These are phyloP conservation scores for Formicarius rufipectus DNA, from an alignment of 2,113 vertebrate genomes.

Conservation along the genomic window DNA sequence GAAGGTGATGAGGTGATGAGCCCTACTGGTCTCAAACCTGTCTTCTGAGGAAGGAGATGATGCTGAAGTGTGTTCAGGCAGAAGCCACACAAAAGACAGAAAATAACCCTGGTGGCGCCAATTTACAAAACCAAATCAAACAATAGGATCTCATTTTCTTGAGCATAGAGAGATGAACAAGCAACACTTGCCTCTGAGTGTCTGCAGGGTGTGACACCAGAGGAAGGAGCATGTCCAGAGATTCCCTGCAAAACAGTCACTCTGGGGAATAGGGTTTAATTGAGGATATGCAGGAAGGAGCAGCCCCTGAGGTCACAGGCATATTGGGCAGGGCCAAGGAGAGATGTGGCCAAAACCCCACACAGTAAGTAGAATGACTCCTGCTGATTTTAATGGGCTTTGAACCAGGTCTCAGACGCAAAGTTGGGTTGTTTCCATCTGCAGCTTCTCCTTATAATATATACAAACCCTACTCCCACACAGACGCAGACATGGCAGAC, in stretches of 20 bases:
- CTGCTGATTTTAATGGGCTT: neutral
- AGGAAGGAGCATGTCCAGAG: neutral
- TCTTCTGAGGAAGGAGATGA: neutral
- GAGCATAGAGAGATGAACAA: neutral
- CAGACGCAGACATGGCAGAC: fast-evolving
- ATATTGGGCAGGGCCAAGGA: neutral
- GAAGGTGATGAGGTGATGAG: neutral
- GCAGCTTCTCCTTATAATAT: neutral
- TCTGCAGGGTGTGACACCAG: neutral
- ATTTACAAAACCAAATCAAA: neutral
- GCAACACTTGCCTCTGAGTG: neutral
- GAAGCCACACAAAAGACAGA: neutral
- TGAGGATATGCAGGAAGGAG: neutral
- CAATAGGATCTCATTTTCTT: neutral
- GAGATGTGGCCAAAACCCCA: neutral
- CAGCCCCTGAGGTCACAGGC: neutral
- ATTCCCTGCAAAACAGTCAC: neutral
- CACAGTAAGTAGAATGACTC: neutral
- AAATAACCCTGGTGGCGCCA: fast-evolving
- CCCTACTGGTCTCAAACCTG: neutral
- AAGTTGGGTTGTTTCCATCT: neutral
- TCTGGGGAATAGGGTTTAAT: neutral
- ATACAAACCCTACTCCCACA: conserved; percentile 9
- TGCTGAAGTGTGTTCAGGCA: neutral
- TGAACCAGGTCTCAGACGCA: neutral